phyloP scores from a whole-genome alignment of 2,888 invertebrate genomes.

The Cenopis cana region DNA sequence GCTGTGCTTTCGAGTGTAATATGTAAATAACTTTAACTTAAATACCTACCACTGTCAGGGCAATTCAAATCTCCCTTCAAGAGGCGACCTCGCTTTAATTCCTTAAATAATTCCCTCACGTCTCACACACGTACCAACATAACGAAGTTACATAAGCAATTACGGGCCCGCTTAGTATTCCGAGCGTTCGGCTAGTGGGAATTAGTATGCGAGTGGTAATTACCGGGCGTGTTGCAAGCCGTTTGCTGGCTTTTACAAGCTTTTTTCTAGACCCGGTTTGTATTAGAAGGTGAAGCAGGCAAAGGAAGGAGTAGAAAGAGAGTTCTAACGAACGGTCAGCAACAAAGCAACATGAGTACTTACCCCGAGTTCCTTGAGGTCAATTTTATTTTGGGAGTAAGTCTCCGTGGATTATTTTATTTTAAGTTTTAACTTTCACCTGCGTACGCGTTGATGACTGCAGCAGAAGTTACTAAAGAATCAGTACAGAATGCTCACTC shows the following conservation, averaged over 20 bases:
- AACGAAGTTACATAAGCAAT: constrained; percentile 50
- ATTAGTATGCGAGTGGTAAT: constrained; percentile 60
- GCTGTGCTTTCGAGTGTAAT: not conserved
- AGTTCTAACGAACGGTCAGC: too few species aligned
- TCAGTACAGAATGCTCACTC: too few species aligned
- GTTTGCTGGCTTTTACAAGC: constrained; percentile 1
- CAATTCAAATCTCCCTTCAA: not conserved
- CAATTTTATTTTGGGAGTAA: too few species aligned
- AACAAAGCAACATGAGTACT: too few species aligned
- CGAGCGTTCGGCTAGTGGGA: constrained; percentile 47
- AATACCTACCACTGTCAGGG: not conserved
- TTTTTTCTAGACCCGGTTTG: not conserved
- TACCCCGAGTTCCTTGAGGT: too few species aligned
- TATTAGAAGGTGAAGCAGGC: not conserved
- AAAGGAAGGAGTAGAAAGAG: not conserved
- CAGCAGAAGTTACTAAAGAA: too few species aligned
- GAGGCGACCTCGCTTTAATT: constrained; percentile 15
- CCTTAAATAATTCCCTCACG: constrained; percentile 28
- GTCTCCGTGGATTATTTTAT: too few species aligned
- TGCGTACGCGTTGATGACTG: too few species aligned
- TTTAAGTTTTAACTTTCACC: too few species aligned
- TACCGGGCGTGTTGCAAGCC: constrained; percentile 45
- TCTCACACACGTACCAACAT: constrained; percentile 38
- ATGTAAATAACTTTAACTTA: not conserved
- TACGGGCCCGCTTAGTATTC: constrained; percentile 57